A percentile compares a stretch with the other conserved stretches of the same genome.
Evolutionary conservation across 92 coral and sea anemone species (phyloP).

Genomic region (Epizoanthus rinbou): DNA sequence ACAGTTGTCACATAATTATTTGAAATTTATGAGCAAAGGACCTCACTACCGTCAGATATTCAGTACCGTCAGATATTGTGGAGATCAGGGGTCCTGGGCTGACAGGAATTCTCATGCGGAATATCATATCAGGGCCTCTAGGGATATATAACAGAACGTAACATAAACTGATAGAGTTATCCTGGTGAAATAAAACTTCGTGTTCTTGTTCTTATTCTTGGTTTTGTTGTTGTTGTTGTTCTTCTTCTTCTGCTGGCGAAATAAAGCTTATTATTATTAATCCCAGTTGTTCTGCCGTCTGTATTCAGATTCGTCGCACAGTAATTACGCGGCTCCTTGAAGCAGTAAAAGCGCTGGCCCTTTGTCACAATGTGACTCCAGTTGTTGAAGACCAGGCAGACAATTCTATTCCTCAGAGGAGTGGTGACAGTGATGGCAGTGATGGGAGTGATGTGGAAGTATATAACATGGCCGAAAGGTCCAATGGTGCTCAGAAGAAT

Average conservation of each 20-base stretch:
- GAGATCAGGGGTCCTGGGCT: background rate
- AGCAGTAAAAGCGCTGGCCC: constrained; percentile 96
- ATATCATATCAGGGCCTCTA: too few relatives aligned
- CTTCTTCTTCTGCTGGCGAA: too few relatives aligned
- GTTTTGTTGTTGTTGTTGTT: too few relatives aligned
- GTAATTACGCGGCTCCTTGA: constrained; percentile 94
- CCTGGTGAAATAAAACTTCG: too few relatives aligned
- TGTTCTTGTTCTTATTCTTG: too few relatives aligned
- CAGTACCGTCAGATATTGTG: too few relatives aligned
- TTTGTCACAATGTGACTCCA: constrained; percentile 98
- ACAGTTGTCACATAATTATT: too few relatives aligned
- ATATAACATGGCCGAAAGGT: constrained; percentile 32
- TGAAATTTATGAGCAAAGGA: too few relatives aligned
- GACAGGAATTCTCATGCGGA: background rate
- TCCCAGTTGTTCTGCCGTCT: background rate
- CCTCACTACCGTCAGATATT: too few relatives aligned
- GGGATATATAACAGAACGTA: too few relatives aligned
- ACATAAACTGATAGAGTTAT: too few relatives aligned
- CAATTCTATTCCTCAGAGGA: constrained; percentile 50
- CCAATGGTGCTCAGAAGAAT: constrained; percentile 56
- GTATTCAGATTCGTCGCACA: constrained; percentile 93
- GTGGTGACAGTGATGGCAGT: constrained; percentile 78
- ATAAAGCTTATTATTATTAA: background rate
- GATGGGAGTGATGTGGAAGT: constrained; percentile 68
- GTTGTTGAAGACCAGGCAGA: constrained; percentile 68